Conservation (phyloP, 2,113 vertebrate species). For the Nycticebus coucang region DNA sequence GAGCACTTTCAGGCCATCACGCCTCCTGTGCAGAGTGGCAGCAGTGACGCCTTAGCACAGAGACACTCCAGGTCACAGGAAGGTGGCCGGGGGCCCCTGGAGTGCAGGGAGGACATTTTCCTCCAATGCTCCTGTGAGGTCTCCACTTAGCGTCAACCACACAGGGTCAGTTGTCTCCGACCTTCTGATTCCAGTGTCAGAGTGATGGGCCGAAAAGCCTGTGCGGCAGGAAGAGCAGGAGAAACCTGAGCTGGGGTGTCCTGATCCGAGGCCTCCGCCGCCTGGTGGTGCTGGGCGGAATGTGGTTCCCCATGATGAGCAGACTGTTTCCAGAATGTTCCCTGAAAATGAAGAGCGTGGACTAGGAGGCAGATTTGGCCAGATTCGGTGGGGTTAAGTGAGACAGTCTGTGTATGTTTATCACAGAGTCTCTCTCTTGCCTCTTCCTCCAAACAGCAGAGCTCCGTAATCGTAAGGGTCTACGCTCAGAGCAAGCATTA, state of each 20-base stretch:
- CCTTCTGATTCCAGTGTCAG: background rate
- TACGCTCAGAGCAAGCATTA: rapidly evolving
- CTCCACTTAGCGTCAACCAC: background rate
- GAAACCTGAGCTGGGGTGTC: rapidly evolving
- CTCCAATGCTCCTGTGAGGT: rapidly evolving
- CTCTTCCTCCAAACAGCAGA: too few relatives aligned
- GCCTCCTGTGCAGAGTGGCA: background rate
- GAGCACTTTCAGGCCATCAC: background rate
- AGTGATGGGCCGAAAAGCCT: too few relatives aligned
- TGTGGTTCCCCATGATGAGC: background rate
- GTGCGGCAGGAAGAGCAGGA: background rate
- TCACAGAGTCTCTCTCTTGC: rapidly evolving
- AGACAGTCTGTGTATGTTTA: rapidly evolving
- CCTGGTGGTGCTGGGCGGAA: background rate
- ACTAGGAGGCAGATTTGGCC: background rate
- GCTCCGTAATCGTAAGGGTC: rapidly evolving
- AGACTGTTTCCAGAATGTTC: background rate
- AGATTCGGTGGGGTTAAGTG: background rate
- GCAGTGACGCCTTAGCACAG: rapidly evolving
- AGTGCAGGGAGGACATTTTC: rapidly evolving
- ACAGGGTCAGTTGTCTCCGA: background rate
- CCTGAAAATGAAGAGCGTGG: background rate
- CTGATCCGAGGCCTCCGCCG: rapidly evolving
- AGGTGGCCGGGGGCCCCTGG: rapidly evolving
- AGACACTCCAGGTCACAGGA: background rate